Base-by-base conservation (phyloP, 2,888 invertebrate species). In the Archips xylosteana region DNA sequence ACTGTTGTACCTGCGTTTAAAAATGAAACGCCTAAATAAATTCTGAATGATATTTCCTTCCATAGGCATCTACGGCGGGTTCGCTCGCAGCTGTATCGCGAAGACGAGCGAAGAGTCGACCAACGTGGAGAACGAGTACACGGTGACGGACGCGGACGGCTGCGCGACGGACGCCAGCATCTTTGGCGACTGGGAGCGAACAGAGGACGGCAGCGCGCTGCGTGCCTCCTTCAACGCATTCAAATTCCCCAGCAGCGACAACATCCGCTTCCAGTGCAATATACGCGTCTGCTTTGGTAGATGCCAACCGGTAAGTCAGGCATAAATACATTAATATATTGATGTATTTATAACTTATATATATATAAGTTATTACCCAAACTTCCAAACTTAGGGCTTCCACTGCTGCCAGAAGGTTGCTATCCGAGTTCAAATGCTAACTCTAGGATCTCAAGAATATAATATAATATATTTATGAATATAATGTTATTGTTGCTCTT, bases 251-350 rank as follows among this genome's bases (percentile, higher is more conserved):
- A 98, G 97, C 82, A 98, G 98, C 84, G 98, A 98, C 85, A 98
- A 98, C 85, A 98, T 98, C 82, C 95, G 98, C 90, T 98, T 99
- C 97, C 98, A 98, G 90, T 98, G 98, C 89, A 98, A 98, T 89
- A 98, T 98, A 82, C 96, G 98, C 75, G 98, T 99, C 10, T 98
- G 98, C 95, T 98, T 98, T 86, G 98, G 98, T 87, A 97, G 97
- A 92, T 99, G 98, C 88, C 98, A 98, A 95, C 98, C 98, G 82
- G 98, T 97, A 93, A 95, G 96, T 70, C 57, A 66, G 15, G 47
- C 10, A 62, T n/a, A 13, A 49, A 49, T 49, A 4, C 5, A 1
- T n/a, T 4, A 4, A 49, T 49, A n/a, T n/a, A n/a, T n/a, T n/a
- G n/a, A n/a, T n/a, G n/a, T n/a, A n/a, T n/a, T n/a, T n/a, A n/a